A percentile compares a stretch with the other conserved stretches of the same genome.
Evolutionary conservation across 1,140 invertebrate genomes (phyloP).

Genomic region (Helicoverpa armigera): DNA sequence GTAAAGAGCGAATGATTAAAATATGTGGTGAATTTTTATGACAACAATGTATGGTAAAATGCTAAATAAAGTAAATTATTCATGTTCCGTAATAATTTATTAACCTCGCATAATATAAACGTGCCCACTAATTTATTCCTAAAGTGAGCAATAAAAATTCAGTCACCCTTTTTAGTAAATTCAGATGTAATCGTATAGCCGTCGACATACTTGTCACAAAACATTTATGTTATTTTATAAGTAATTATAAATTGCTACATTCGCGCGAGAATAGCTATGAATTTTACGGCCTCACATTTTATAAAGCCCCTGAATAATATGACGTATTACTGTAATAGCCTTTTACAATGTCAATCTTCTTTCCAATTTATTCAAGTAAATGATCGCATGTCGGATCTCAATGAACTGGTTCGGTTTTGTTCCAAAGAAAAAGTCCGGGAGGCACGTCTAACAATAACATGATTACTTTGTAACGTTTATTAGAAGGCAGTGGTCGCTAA

Average conservation of each 20-base stretch:
- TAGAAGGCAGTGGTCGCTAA: conserved; percentile 50
- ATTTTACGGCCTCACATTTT: background rate
- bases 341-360: conserved; percentile 28
- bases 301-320: conserved; percentile 11
- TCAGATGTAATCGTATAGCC: conserved; percentile 26
- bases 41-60: background rate
- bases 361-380: conserved; percentile 31
- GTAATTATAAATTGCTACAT: conserved; percentile 13
- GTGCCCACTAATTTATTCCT: conserved; percentile 11
- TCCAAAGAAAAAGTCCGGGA: conserved; percentile 34
- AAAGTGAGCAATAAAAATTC: conserved; percentile 20
- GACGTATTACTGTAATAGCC: conserved; percentile 4
- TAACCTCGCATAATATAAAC: conserved; percentile 1
- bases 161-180: conserved; percentile 28
- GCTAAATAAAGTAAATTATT: background rate
- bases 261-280: background rate
- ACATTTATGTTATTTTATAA: conserved; percentile 26
- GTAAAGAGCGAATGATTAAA: background rate
- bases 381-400: conserved; percentile 45
- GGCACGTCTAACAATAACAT: conserved; percentile 56
- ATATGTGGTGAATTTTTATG: background rate
- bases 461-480: conserved; percentile 61
- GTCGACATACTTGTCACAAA: conserved; percentile 28
- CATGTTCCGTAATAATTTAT: conserved; percentile 8
- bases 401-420: conserved; percentile 24